These are phyloP conservation scores for Thumatha senex DNA, from an alignment of 2,888 invertebrate species.

Conservation along the genomic window DNA sequence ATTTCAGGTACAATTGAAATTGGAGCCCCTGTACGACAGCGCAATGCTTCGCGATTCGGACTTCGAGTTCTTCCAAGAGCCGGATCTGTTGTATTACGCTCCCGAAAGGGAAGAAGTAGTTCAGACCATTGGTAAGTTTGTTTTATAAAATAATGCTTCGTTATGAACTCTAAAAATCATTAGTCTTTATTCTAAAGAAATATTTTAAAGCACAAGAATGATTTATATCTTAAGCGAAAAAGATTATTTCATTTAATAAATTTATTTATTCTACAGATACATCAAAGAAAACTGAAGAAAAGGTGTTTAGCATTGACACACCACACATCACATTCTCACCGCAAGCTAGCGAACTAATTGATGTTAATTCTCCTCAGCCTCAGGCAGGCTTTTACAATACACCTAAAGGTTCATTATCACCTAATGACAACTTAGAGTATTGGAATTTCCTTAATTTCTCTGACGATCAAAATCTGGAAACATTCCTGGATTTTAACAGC, in stretches of 20 bases:
- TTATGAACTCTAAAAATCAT: background rate
- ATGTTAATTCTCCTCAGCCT: slow-evolving; percentile 64
- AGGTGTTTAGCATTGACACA: slow-evolving; percentile 72
- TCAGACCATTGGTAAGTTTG: slow-evolving; percentile 74
- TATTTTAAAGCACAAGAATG: too few relatives aligned
- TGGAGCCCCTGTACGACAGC: slow-evolving; percentile 70
- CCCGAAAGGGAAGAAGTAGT: slow-evolving; percentile 77
- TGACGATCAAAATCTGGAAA: slow-evolving; percentile 54
- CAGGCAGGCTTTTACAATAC: slow-evolving; percentile 59
- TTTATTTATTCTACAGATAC: slow-evolving; percentile 49
- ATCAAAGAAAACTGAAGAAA: slow-evolving; percentile 59
- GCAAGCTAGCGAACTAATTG: slow-evolving; percentile 68
- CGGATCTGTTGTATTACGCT: slow-evolving; percentile 84
- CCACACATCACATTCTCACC: slow-evolving; percentile 73
- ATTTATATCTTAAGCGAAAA: too few relatives aligned
- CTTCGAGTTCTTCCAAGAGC: slow-evolving; percentile 89
- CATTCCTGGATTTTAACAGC: slow-evolving; percentile 64
- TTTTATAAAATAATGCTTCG: background rate
- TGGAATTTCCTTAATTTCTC: slow-evolving; percentile 46
- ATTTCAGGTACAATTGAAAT: slow-evolving; percentile 76
- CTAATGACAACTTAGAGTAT: slow-evolving; percentile 51
- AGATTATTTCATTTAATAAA: too few relatives aligned
- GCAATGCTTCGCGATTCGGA: slow-evolving; percentile 77
- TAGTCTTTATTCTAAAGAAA: too few relatives aligned
- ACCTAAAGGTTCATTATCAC: slow-evolving; percentile 58